A percentile compares a stretch with the other conserved stretches of the same genome.
phyloP scores from a whole-genome alignment of 2,888 invertebrate species.

The Hymenopus coronatus region DNA sequence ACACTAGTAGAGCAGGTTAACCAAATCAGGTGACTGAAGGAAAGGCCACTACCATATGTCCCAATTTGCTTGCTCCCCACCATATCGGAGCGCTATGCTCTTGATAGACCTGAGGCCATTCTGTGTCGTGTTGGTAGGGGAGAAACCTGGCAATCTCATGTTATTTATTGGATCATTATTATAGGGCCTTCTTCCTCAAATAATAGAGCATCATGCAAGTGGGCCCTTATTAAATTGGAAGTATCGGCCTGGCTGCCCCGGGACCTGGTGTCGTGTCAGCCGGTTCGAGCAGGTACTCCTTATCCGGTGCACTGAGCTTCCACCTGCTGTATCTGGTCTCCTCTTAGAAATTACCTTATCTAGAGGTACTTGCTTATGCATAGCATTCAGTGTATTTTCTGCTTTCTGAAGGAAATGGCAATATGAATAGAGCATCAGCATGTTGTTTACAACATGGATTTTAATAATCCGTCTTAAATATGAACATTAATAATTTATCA shows the following conservation, averaged over 20 bases:
- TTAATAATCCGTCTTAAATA: too few relatives aligned
- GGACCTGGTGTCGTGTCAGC: constrained; percentile 6
- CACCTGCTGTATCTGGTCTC: too few relatives aligned
- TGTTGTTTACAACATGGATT: too few relatives aligned
- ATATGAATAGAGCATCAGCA: too few relatives aligned
- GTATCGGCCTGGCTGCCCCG: constrained; percentile 3
- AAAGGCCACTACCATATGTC: neutral
- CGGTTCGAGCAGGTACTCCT: neutral
- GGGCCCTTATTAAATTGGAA: constrained; percentile 20
- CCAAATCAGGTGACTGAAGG: neutral
- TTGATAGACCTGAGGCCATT: neutral
- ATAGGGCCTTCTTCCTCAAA: constrained; percentile 24
- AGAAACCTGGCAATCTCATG: constrained; percentile 7
- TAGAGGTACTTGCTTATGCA: too few relatives aligned
- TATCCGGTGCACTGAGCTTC: neutral
- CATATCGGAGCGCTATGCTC: neutral
- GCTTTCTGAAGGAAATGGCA: too few relatives aligned
- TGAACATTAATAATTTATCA: too few relatives aligned
- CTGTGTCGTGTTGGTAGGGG: constrained; percentile 7
- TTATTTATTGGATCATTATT: constrained; percentile 27
- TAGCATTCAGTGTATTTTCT: too few relatives aligned
- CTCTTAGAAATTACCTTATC: too few relatives aligned
- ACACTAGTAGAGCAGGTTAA: too few relatives aligned
- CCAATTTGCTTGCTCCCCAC: neutral
- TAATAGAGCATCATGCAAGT: constrained; percentile 17